Evolutionary conservation across 2,113 vertebrate genomes (phyloP).

Genomic region (Daboia siamensis): DNA sequence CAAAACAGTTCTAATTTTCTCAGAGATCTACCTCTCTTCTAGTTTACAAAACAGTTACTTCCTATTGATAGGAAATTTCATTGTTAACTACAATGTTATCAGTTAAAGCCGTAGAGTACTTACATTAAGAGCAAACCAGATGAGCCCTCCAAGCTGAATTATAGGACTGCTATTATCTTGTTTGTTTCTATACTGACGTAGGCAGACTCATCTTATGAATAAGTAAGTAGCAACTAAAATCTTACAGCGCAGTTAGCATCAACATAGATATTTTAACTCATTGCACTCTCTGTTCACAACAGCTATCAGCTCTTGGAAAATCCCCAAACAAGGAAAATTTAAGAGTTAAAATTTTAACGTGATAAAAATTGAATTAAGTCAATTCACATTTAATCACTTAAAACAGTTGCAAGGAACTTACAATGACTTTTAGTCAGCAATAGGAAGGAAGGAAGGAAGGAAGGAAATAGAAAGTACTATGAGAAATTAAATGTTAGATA

Average conservation of each 20-base stretch:
- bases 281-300: not conserved
- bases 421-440: not conserved
- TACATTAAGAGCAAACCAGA: not conserved
- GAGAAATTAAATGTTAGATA: not conserved
- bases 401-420: not conserved
- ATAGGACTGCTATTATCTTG: not conserved
- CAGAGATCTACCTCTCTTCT: conserved; percentile 37
- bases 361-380: not conserved
- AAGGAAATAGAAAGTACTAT: not conserved
- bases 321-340: not conserved
- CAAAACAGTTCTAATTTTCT: not conserved
- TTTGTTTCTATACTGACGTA: conserved; percentile 15
- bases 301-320: not conserved
- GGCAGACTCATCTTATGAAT: conserved; percentile 10
- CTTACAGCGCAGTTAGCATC: not conserved
- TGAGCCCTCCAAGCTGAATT: not conserved
- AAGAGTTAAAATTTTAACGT: not conserved
- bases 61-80: not conserved
- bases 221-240: conserved; percentile 4
- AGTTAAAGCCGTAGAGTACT: not conserved
- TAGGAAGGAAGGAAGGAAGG: not conserved
- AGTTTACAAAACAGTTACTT: not conserved
- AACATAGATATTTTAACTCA: not conserved
- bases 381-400: not conserved
- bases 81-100: not conserved